Conservation (phyloP, 2,888 invertebrate genomes). For the Drosophila picticornis region DNA sequence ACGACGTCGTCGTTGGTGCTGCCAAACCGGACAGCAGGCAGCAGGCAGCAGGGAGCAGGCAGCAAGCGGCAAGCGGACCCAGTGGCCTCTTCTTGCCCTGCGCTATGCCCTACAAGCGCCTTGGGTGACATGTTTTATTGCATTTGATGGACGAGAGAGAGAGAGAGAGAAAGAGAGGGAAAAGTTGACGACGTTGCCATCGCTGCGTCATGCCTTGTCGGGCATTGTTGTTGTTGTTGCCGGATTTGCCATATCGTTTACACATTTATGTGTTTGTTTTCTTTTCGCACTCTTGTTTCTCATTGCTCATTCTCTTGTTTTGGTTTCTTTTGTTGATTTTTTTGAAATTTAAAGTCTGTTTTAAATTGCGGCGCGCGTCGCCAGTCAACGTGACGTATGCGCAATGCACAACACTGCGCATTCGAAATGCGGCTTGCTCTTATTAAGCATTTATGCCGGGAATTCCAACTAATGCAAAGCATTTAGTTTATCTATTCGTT, state of each 20-base stretch:
- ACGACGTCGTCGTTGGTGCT: slow-evolving; percentile 15
- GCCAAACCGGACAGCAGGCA: slow-evolving; percentile 19
- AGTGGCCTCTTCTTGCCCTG: slow-evolving; percentile 48
- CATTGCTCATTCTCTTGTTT: slow-evolving; percentile 22
- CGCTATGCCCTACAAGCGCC: slow-evolving; percentile 29
- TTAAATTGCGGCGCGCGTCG: slow-evolving; percentile 52
- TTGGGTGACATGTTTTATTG: slow-evolving; percentile 65
- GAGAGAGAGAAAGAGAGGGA: background rate
- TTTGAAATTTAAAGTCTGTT: slow-evolving; percentile 9
- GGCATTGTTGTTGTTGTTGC: slow-evolving; percentile 41
- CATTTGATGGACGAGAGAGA: background rate
- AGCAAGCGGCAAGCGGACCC: background rate
- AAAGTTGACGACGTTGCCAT: slow-evolving; percentile 7
- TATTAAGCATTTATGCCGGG: slow-evolving; percentile 2
- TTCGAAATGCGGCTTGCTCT: slow-evolving; percentile 44
- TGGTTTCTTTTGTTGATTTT: slow-evolving; percentile 25
- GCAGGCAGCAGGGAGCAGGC: background rate
- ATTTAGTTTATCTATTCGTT: slow-evolving; percentile 16
- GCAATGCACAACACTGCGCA: slow-evolving; percentile 61
- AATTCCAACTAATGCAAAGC: slow-evolving; percentile 11
- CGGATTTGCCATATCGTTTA: slow-evolving; percentile 62
- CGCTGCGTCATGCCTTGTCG: slow-evolving; percentile 60
- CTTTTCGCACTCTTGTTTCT: slow-evolving; percentile 33
- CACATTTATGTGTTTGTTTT: slow-evolving; percentile 27
- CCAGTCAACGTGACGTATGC: slow-evolving; percentile 73